Evolutionary conservation across 2,113 vertebrate genomes (phyloP), one percentile per base, ranked within the genome.

Genomic region (Siniperca chuatsi): DNA sequence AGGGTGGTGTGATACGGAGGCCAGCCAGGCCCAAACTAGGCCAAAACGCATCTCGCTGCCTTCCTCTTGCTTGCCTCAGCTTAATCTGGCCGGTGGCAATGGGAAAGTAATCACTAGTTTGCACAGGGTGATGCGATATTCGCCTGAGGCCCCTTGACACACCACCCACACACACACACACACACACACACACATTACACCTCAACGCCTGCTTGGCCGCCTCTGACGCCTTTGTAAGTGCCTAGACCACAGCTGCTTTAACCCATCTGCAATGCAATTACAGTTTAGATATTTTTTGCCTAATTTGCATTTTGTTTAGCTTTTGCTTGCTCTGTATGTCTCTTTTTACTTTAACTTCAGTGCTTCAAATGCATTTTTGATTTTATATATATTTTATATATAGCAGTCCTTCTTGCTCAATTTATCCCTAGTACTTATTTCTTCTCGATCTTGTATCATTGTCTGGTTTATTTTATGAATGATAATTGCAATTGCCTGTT

Each of bases 1-100:
- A 92, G 81, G 92, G 97, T 97, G 96, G 97, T 96, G 97, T 96
- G 97, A 97, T 96, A 96, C 94, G 95, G 95, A 87, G 92, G 95
- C 94, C 95, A 85, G 93, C 86, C 85, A 95, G 95, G 96, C 86
- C 82, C 95, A 90, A 93, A 93, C 90, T 93, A 93, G 92, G 89
- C 92, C 93, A 94, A 83, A 82, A 61, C 85, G 64, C 65, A 33
- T 82, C 77, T 79, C 79, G 8, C 89, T 89, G 90, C 86, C 90
- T 87, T 92, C 84, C 91, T 29, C 23, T 91, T 80, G 83, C 96
- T 94, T 29, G 25, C 73, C 96, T 97, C 96, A 89, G 92, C 89
- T 84, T 97, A 96, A 94, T 95, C 93, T 94, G 67, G 48, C 92
- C 89, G 44, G 64, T 79, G 80, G 83, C 79, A 95, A 95, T 92